These are phyloP conservation scores for Daboia siamensis DNA, from an alignment of 2,113 vertebrate species.

Conservation along the genomic window DNA sequence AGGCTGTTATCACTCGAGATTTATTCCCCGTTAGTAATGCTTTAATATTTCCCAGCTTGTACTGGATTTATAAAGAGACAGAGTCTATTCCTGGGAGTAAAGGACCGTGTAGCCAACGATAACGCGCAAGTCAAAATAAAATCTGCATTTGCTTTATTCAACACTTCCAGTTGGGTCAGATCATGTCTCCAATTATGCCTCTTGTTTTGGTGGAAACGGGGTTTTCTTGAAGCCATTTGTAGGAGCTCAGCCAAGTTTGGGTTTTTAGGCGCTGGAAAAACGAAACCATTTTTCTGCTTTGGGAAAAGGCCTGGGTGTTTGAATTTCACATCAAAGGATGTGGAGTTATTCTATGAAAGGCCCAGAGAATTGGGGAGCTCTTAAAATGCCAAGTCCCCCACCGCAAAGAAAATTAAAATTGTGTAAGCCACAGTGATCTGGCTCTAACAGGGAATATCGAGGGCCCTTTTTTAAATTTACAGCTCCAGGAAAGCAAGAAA, in stretches of 20 bases:
- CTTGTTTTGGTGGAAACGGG: conserved; percentile 62
- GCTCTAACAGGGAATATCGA: background rate
- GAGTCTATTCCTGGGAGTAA: conserved; percentile 61
- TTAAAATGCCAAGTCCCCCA: background rate
- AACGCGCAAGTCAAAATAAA: conserved; percentile 55
- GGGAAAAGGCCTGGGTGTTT: conserved; percentile 26
- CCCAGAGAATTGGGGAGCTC: background rate
- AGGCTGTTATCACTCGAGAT: conserved; percentile 67
- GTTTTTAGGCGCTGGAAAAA: background rate
- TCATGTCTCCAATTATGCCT: background rate
- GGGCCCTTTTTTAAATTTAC: background rate
- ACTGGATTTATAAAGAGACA: conserved; percentile 61
- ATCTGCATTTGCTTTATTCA: conserved; percentile 61
- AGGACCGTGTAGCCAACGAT: conserved; percentile 53
- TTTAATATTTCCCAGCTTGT: conserved; percentile 58
- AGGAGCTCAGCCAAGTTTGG: conserved; percentile 5
- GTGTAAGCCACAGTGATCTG: background rate
- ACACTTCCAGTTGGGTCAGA: conserved; percentile 48
- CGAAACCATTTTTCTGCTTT: conserved; percentile 25
- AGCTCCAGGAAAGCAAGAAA: background rate
- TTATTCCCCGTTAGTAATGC: conserved; percentile 66
- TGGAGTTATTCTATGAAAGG: conserved; percentile 1
- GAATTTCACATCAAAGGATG: background rate
- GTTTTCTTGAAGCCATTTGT: conserved; percentile 15
- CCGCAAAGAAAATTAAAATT: background rate